A percentile compares a stretch with the other conserved stretches of the same genome.
Conservation (phyloP, 2,113 vertebrate species). For the Neogobius melanostomus region DNA sequence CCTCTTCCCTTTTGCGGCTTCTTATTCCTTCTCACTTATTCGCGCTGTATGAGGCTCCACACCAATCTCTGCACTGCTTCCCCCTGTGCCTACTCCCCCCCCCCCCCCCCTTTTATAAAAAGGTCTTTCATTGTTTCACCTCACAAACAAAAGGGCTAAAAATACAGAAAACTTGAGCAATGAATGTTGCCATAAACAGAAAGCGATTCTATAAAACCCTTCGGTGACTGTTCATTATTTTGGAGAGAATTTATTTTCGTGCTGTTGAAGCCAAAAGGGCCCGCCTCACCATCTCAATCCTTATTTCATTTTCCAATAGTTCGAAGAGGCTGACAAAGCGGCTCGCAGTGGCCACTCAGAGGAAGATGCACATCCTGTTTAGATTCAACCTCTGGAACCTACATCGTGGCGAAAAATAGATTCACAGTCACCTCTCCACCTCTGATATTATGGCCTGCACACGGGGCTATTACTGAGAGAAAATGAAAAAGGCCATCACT, state of each 20-base stretch:
- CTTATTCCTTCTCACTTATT: slow-evolving; percentile 28
- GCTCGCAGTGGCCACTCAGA: slow-evolving; percentile 51
- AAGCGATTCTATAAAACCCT: slow-evolving; percentile 31
- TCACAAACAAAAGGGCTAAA: slow-evolving; percentile 44
- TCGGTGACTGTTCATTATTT: slow-evolving; percentile 21
- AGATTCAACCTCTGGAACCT: slow-evolving; percentile 47
- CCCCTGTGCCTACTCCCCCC: slow-evolving; percentile 11
- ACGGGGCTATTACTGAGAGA: slow-evolving; percentile 46
- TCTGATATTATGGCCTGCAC: slow-evolving; percentile 52
- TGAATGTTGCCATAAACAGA: slow-evolving; percentile 12
- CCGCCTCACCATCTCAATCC: slow-evolving; percentile 36
- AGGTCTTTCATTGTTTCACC: slow-evolving; percentile 31
- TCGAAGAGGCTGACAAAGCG: slow-evolving; percentile 48
- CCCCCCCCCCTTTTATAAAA: slow-evolving; percentile 27
- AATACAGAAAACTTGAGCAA: slow-evolving; percentile 22
- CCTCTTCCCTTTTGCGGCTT: slow-evolving; percentile 14
- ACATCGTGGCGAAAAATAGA: slow-evolving; percentile 27
- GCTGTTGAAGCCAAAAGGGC: slow-evolving; percentile 22
- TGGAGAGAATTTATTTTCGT: slow-evolving; percentile 41
- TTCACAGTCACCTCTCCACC: slow-evolving; percentile 51
- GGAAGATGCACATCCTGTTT: slow-evolving; percentile 36
- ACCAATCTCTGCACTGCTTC: slow-evolving; percentile 37
- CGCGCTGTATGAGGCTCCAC: slow-evolving; percentile 23
- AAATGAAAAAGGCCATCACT: slow-evolving; percentile 52
- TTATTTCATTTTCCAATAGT: slow-evolving; percentile 29